These are phyloP conservation scores for Pseudomyrmex flavicornis DNA, from an alignment of 1,140 invertebrate species.

Conservation along the genomic window DNA sequence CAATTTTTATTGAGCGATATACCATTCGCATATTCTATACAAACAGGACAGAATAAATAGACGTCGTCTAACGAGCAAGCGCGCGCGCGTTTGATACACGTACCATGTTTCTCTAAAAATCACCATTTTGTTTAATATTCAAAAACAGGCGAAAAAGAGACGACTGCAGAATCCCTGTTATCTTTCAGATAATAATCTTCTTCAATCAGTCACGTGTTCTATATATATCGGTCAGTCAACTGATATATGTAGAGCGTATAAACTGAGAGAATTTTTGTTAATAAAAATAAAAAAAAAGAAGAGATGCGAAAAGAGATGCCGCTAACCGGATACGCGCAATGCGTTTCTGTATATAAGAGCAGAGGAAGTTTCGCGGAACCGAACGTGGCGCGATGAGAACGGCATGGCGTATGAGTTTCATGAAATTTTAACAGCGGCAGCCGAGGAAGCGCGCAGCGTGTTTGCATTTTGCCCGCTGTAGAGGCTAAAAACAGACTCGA, in stretches of 20 bases:
- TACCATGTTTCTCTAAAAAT: no score
- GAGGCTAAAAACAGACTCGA: conserved; percentile 35
- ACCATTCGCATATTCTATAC: not conserved
- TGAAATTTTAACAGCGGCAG: conserved; percentile 39
- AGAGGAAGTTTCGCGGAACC: conserved; percentile 6
- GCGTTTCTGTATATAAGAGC: not conserved
- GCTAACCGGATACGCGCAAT: not conserved
- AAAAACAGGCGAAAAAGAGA: no score
- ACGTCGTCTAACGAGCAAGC: not conserved
- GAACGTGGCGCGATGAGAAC: conserved; percentile 42
- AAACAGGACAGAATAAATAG: not conserved
- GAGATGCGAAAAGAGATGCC: not conserved
- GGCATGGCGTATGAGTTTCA: conserved; percentile 49
- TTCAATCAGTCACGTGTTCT: not conserved
- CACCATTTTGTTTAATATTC: no score
- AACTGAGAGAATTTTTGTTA: conserved; percentile 7
- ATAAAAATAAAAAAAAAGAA: not conserved
- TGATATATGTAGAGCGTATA: not conserved
- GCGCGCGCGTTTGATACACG: not conserved
- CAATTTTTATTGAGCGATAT: not conserved
- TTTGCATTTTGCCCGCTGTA: not conserved
- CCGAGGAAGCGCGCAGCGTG: conserved; percentile 20
- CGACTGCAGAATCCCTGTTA: not conserved
- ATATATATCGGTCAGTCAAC: not conserved
- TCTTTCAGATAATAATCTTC: not conserved